Base-by-base conservation (phyloP, 2,113 vertebrate species). In the Trinectes maculatus region DNA sequence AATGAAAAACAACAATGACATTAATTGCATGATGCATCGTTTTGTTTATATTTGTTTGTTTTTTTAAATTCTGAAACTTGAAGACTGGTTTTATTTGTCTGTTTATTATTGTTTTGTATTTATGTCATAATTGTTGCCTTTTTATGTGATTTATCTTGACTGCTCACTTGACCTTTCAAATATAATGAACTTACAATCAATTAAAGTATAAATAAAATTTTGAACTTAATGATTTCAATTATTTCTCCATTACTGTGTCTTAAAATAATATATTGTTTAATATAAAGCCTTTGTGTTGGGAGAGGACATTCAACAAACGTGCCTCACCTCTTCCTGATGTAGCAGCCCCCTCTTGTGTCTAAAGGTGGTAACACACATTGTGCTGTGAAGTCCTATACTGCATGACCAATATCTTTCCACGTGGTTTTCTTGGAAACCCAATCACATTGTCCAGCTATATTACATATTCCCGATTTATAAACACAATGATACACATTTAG, bases 331-430 rank as follows among this genome's bases (percentile, higher is more conserved):
- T 62, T 2, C 3, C 29, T 64, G 42, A 28, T 47, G 6, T n/a
- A 44, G 21, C 33, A 74, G 71, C 76, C 8, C 79, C 71, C 59
- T 29, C 83, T 69, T 58, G 67, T 84, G 81, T 8, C 49, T 33
- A 1, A 65, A 40, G 25, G 8, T 12, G 56, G 21, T 55, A 9
- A 11, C 6, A 59, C 46, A 42, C 15, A 33, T n/a, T 28, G 26
- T 19, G 8, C n/a, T n/a, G n/a, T 7, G 4, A 54, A 16, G 21
- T 11, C 11, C 13, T 26, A 40, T n/a, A n/a, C n/a, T n/a, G n/a
- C 5, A 12, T 13, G 3, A 4, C n/a, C n/a, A 5, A 3, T 48
- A 4, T 1, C 25, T 13, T n/a, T 19, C 10, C 21, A 37, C 10
- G 12, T 16, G 8, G 8, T 54, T 37, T 22, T 36, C 21, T 16